Base-by-base conservation (phyloP, 2,888 invertebrate genomes). In the Cancer borealis region DNA sequence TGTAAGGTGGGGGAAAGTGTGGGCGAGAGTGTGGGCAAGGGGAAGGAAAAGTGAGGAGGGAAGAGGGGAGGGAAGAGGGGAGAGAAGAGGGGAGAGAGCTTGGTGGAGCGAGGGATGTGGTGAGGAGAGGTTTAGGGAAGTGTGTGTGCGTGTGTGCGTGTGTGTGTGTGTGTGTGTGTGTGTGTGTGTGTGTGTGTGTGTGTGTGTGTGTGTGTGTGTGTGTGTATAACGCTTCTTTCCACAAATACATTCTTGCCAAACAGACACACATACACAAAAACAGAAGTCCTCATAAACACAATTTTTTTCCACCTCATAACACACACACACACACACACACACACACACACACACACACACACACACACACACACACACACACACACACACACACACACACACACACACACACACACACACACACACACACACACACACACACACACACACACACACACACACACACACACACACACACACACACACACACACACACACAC, bases 321-420 rank as follows among this genome's bases (percentile, higher is more conserved):
- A n/a, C n/a, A 88, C 46, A 30, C 46, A 54, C 46, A 39, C 21
- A 88, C 46, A 46, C 46, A 88, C 46, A 88, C 46, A 39, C 21
- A 88, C 46, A 46, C 46, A 88, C 46, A 88, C 88, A 88, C 88
- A 88, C 88, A 88, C 88, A 88, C 88, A 88, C 88, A 88, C 39
- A 88, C 88, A 88, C 88, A 88, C 88, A 88, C 88, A 88, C 88
- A 88, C 88, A 88, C 88, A 88, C 88, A 88, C 87, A 87, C 87
- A 87, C 87, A 87, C 87, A 87, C 87, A 87, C 30, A 10, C 60
- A 66, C 60, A 39, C 21, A 88, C 46, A 46, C 46, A 88, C 46
- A 88, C 46, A 39, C 21, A 88, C 46, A 46, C 46, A 88, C 46
- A 88, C 88, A 88, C 88, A 88, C 88, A 88, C 88, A 88, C 88